Conservation (phyloP, 1,140 invertebrate genomes). For the Octopus bimaculoides region DNA sequence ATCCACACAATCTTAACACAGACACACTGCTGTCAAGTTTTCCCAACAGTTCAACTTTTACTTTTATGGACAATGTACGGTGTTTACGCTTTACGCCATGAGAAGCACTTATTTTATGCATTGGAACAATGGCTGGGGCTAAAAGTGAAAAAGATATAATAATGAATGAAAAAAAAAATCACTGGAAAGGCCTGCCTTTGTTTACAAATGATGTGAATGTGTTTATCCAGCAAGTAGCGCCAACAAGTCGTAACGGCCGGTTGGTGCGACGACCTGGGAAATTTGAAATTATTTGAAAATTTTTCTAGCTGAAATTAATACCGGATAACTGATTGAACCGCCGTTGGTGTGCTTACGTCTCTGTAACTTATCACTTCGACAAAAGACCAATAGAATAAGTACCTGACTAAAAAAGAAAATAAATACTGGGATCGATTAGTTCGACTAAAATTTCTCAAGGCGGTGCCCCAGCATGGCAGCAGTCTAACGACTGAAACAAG, state of each 20-base stretch:
- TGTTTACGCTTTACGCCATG: not conserved
- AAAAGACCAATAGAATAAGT: no score
- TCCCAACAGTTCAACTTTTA: not conserved
- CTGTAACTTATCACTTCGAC: no score
- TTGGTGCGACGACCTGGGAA: not conserved
- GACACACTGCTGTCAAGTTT: not conserved
- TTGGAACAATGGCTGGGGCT: constrained; percentile 3
- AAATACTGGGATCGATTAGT: no score
- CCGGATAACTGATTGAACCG: not conserved
- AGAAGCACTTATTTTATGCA: not conserved
- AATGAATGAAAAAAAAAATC: not conserved
- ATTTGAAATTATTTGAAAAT: not conserved
- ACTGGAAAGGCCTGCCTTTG: not conserved
- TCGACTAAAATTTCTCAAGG: no score
- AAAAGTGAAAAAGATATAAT: not conserved
- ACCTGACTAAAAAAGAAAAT: no score
- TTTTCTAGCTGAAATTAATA: not conserved
- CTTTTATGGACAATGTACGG: not conserved
- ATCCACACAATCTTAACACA: not conserved
- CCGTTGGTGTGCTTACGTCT: no score
- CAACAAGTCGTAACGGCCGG: not conserved
- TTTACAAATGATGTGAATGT: not conserved
- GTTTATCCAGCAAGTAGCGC: not conserved
- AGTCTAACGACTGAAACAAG: no score
- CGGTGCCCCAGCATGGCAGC: no score